Percentiles rank a stretch among this genome's conserved stretches.
phyloP scores from a whole-genome alignment of 2,113 vertebrate genomes.

The Henicopernis longicauda region DNA sequence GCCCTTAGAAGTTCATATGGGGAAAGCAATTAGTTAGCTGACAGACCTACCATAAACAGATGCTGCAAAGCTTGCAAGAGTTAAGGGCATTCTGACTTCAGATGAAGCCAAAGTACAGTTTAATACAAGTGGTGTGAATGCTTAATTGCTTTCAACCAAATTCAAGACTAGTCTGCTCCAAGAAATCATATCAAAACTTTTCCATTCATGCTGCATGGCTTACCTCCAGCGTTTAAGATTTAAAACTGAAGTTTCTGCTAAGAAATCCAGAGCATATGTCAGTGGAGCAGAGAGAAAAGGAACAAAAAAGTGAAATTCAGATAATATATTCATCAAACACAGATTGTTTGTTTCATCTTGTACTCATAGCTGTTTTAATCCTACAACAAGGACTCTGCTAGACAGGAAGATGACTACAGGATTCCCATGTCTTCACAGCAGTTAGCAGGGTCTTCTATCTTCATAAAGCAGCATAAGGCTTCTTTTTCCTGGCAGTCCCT shows the following conservation, averaged over 20 bases:
- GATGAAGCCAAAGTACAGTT: background rate
- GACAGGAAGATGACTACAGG: background rate
- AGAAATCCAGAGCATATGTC: background rate
- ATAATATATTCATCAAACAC: background rate
- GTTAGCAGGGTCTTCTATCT: background rate
- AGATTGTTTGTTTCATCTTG: background rate
- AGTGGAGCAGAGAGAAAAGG: background rate
- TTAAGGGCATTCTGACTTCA: background rate
- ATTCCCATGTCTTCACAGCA: background rate
- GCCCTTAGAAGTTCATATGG: background rate
- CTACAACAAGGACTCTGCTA: background rate
- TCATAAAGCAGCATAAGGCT: background rate
- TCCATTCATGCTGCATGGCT: background rate
- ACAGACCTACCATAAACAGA: background rate
- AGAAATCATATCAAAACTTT: background rate
- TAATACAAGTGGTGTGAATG: background rate
- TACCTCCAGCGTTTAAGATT: background rate
- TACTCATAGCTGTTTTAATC: background rate
- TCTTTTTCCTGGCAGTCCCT: background rate
- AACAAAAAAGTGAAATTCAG: background rate
- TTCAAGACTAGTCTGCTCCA: background rate
- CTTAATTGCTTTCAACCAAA: background rate
- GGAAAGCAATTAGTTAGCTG: background rate
- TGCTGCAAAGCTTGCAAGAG: background rate
- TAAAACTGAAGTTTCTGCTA: background rate